Evolutionary conservation across 2,797 vertebrate species (phyloP).

Genomic region (Anas acuta): DNA sequence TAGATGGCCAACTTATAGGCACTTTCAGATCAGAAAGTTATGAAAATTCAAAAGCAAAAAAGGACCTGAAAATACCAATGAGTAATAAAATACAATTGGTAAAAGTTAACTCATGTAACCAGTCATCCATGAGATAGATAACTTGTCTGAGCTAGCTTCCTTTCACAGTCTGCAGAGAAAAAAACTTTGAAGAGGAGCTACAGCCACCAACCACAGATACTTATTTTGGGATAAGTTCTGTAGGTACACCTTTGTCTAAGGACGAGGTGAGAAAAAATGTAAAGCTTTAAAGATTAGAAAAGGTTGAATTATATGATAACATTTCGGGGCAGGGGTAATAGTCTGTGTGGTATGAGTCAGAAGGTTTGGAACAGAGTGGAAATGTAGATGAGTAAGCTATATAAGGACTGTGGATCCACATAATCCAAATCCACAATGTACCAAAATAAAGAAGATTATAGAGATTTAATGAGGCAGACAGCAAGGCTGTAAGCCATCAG

Average conservation of each 20-base stretch:
- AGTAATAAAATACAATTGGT: background rate
- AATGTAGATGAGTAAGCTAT: background rate
- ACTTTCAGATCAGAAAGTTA: background rate
- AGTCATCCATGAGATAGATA: background rate
- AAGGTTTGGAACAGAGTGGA: background rate
- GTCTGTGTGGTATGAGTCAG: background rate
- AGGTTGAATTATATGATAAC: background rate
- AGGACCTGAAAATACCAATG: background rate
- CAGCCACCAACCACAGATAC: background rate
- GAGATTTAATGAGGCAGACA: background rate
- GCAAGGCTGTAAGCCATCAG: background rate
- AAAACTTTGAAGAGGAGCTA: background rate
- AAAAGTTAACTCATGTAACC: background rate
- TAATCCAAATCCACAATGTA: background rate
- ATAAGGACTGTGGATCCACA: background rate
- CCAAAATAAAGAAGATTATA: background rate
- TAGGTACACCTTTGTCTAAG: background rate
- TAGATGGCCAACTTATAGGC: background rate
- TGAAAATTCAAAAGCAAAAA: background rate
- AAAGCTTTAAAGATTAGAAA: background rate
- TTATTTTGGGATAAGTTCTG: background rate
- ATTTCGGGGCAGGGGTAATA: no score
- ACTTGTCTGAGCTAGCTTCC: background rate
- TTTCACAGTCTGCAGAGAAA: background rate
- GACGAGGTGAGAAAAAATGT: background rate